Evolutionary conservation across 2,797 vertebrate species (phyloP), one percentile per base, ranked within the genome.

Genomic region (Sebastes minor): DNA sequence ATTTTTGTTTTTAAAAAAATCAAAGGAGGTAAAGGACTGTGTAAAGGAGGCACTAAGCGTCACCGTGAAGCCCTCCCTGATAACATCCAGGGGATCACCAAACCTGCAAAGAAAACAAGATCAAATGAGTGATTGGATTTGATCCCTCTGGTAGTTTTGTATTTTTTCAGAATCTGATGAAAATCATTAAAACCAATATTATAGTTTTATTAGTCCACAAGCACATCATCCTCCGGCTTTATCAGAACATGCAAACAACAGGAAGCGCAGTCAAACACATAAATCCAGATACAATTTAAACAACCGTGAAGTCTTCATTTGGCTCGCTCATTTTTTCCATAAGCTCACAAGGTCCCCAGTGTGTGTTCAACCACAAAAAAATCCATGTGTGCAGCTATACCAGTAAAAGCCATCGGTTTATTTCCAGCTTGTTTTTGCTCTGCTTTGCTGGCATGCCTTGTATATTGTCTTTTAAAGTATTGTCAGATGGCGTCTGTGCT

Each of bases 361-460:
- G 90, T 81, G 83, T 74, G 28, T 92, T 92, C 88, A 91, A 85
- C 76, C 85, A 82, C 38, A 71, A 55, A 74, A 16, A 86, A 87
- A 93, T 91, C 85, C 87, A 93, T 89, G 85, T 80, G 85, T 78
- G 86, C 75, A 52, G 85, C 82, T 88, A 84, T 79, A 89, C 70
- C 72, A 78, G 86, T 89, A 76, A 86, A 84, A 80, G 55, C 74
- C 82, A 76, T 60, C 55, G 22, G 70, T 91, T 84, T 85, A 75
- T 87, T 79, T 81, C 8, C 81, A 70, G 52, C 77, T 87, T 68
- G 69, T 84, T 80, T 80, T 79, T 35, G 20, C 77, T 46, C 69
- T 25, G 64, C 79, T 89, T 83, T 82, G 86, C 80, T 88, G 88
- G 62, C 78, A 75, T 28, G 73, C 69, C 74, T 84, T 88, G 71